These are phyloP conservation scores for Nomada ruficornis DNA, from an alignment of 2,888 invertebrate genomes.

Conservation along the genomic window DNA sequence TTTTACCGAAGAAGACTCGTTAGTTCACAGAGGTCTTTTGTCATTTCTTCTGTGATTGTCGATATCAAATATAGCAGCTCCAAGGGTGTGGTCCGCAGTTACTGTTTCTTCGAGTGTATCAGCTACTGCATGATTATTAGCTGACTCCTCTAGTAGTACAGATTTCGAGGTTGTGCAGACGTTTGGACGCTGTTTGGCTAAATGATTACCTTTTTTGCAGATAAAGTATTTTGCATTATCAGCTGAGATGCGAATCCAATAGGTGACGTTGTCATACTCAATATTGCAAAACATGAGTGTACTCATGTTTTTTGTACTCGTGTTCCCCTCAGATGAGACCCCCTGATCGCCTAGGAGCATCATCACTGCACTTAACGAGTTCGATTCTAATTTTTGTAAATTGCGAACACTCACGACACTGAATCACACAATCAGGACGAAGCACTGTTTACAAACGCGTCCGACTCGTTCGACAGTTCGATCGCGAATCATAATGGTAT, in stretches of 20 bases:
- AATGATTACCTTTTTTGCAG: constrained; percentile 6
- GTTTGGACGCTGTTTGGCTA: background rate
- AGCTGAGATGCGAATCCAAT: background rate
- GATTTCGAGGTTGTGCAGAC: background rate
- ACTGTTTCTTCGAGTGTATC: background rate
- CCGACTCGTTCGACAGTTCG: too few relatives aligned
- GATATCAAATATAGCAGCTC: background rate
- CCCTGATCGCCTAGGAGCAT: background rate
- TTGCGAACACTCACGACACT: too few relatives aligned
- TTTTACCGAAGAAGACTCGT: too few relatives aligned
- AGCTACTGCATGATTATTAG: background rate
- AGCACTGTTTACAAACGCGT: too few relatives aligned
- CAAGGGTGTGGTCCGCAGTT: background rate
- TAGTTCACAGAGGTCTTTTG: background rate
- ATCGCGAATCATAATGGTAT: too few relatives aligned
- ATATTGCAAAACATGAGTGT: background rate
- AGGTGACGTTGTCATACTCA: background rate
- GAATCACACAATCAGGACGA: too few relatives aligned
- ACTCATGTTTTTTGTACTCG: background rate
- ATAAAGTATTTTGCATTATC: background rate
- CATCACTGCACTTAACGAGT: background rate
- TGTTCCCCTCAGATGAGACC: background rate
- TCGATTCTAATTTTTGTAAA: background rate
- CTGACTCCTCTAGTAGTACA: background rate
- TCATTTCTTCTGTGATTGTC: background rate